A percentile compares a stretch with the other conserved stretches of the same genome.
These are phyloP conservation scores for Neofelis nebulosa DNA, from an alignment of 2,113 vertebrate species.

Conservation along the genomic window DNA sequence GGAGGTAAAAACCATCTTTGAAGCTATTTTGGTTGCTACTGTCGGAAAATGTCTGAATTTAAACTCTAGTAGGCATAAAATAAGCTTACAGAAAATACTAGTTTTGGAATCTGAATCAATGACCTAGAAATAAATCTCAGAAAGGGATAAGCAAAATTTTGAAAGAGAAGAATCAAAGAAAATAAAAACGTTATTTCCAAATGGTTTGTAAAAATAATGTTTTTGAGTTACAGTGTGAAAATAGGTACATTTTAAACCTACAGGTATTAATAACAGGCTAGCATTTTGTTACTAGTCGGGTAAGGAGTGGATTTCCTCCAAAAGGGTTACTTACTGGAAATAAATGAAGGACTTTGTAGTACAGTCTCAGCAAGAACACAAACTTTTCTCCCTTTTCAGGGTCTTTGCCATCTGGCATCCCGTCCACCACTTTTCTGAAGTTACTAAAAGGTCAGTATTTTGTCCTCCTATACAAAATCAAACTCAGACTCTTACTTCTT, in stretches of 20 bases:
- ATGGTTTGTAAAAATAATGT: slow-evolving; percentile 73
- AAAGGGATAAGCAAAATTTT: slow-evolving; percentile 64
- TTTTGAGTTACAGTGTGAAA: slow-evolving; percentile 51
- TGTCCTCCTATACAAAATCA: neutral
- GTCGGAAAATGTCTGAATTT: slow-evolving; percentile 62
- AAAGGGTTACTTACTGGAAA: neutral
- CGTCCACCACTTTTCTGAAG: neutral
- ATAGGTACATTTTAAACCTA: slow-evolving; percentile 55
- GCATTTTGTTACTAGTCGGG: slow-evolving; percentile 11
- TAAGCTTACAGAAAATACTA: slow-evolving; percentile 72
- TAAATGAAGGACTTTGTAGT: neutral
- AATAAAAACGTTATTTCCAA: slow-evolving; percentile 66
- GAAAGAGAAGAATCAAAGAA: slow-evolving; percentile 64
- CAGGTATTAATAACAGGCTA: slow-evolving; percentile 62
- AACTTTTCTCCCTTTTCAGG: neutral
- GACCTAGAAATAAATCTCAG: slow-evolving; percentile 72
- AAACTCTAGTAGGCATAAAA: slow-evolving; percentile 69
- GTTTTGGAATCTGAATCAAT: slow-evolving; percentile 73
- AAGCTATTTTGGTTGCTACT: slow-evolving; percentile 66
- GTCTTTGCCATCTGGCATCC: neutral
- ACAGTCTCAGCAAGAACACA: neutral
- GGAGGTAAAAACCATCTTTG: slow-evolving; percentile 68
- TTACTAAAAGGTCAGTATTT: neutral
- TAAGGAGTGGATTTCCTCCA: slow-evolving; percentile 18
- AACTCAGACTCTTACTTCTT: neutral